Conservation (phyloP, 2,113 vertebrate species). For the Propithecus coquereli region DNA sequence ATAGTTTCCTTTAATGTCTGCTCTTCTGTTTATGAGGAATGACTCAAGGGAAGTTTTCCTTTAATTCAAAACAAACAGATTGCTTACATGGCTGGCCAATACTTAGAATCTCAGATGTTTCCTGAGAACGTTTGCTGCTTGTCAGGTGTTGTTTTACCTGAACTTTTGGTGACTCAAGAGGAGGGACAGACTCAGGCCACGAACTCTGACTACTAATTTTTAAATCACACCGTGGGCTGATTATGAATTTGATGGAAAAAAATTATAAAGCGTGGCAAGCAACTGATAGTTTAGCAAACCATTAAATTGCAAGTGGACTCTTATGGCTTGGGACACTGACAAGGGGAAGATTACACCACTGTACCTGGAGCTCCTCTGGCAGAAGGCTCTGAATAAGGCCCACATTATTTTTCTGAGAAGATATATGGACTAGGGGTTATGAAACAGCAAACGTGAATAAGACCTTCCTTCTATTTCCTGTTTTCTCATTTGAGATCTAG, state of each 20-base stretch:
- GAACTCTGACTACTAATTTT: neutral
- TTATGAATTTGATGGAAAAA: neutral
- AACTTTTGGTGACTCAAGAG: slow-evolving; percentile 31
- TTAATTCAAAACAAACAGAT: slow-evolving; percentile 74
- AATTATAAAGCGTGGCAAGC: neutral
- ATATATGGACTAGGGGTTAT: neutral
- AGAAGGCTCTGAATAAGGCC: neutral
- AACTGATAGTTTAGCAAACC: neutral
- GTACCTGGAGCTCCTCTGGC: neutral
- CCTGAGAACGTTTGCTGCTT: neutral
- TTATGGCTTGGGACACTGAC: neutral
- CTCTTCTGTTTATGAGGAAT: slow-evolving; percentile 71
- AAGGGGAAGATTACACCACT: neutral
- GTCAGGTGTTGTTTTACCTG: slow-evolving; percentile 50
- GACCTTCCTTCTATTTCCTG: neutral
- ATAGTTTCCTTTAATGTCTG: slow-evolving; percentile 75
- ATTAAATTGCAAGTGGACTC: neutral
- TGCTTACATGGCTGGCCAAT: slow-evolving; percentile 11
- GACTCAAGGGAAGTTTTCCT: slow-evolving; percentile 74
- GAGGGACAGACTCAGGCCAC: neutral
- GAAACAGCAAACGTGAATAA: neutral
- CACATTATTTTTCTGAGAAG: neutral
- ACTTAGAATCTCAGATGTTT: neutral
- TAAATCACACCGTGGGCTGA: neutral
- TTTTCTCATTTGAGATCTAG: neutral